Conservation (phyloP, 1,140 invertebrate genomes). For the Drosophila nebulosa region DNA sequence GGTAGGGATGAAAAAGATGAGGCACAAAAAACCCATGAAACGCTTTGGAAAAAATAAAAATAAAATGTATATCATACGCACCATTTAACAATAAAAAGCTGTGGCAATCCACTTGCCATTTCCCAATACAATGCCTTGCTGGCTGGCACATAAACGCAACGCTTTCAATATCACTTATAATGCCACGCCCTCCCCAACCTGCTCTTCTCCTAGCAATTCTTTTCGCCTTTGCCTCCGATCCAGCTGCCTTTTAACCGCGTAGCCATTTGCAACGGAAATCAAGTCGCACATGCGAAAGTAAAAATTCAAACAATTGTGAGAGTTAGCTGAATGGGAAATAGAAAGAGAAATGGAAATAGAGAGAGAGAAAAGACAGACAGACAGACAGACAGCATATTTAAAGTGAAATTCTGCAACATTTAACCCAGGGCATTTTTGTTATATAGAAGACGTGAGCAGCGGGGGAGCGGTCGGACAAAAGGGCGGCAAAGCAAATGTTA, state of each 20-base stretch:
- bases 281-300: slow-evolving; percentile 77
- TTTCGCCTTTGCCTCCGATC: not conserved
- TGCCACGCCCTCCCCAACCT: slow-evolving; percentile 20
- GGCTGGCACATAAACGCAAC: slow-evolving; percentile 63
- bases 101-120: slow-evolving; percentile 43
- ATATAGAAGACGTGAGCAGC: not conserved
- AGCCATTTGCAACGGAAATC: slow-evolving; percentile 77
- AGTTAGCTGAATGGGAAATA: slow-evolving; percentile 19
- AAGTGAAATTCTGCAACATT: slow-evolving; percentile 68
- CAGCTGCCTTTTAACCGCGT: slow-evolving; percentile 5
- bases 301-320: slow-evolving; percentile 68
- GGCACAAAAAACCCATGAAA: slow-evolving; percentile 15
- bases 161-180: slow-evolving; percentile 78
- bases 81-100: slow-evolving; percentile 73
- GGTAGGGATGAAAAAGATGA: not conserved
- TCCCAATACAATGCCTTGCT: slow-evolving; percentile 53
- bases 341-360: slow-evolving; percentile 2
- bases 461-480: slow-evolving; percentile 4
- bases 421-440: slow-evolving; percentile 37
- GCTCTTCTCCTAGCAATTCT: not conserved
- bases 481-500: slow-evolving; percentile 31
- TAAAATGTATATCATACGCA: slow-evolving; percentile 77
- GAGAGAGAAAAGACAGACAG: not conserved
- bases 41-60: slow-evolving; percentile 52
- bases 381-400: slow-evolving; percentile 44